Base-by-base conservation (phyloP, 2,888 invertebrate genomes). In the Amiota minor region DNA sequence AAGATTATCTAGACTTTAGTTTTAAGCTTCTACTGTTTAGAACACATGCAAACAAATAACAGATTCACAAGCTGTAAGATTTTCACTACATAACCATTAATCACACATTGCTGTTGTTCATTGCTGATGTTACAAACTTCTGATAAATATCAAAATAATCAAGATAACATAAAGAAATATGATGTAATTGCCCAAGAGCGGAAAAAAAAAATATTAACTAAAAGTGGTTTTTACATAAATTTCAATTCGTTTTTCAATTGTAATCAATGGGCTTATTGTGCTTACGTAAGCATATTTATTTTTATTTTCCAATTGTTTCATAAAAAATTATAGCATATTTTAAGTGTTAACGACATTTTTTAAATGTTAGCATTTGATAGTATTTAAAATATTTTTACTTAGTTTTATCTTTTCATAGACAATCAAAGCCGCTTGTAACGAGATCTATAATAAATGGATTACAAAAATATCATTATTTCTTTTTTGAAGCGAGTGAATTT, bases 241-340 rank as follows among this genome's bases (percentile, higher is more conserved):
- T 35, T 20, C 59, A 1, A 59, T 20, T 12, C 59, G 23, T 9
- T 16, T 16, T 59, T 10, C 20, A 78, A 78, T 78, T 78, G 77
- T 73, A 76, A 74, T 76, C 78, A 76, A 78, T 68, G 50, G 65
- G n/a, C 49, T 20, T 49, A 49, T 50, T 67, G 53, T 23, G 50
- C 49, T 16, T 35, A 35, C 35, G 47, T 47, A 65, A 65, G 12
- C 18, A 6, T 35, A 35, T 35, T 35, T 35, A 23, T 35, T 35
- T 35, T 35, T 35, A 35, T 35, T 35, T 35, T 35, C 6, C 35
- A 35, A 35, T 35, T 35, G 35, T 35, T 35, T 35, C 35, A 35
- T 35, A 35, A 35, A 35, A 35, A 35, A 6, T 35, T 35, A 35
- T 35, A 35, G 35, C 35, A 35, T 35, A 0, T 35, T 35, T 35